These are phyloP conservation scores for honey bee (Apis mellifera) DNA, from an alignment of 1,140 invertebrate species.

Conservation along the genomic window Amel_HAv3.1 CM009939.2:1672001-1672500, in stretches of 20 bases:
- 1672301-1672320: neutral
- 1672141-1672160: constrained; percentile 9
- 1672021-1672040: constrained; percentile 29
- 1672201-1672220: constrained; percentile 8
- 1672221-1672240: neutral
- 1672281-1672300: neutral
- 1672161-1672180: neutral
- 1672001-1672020: neutral
- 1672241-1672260: constrained; percentile 21
- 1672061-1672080: constrained; percentile 16
- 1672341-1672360: neutral
- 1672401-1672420: neutral
- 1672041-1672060: neutral
- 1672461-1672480: neutral
- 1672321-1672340: neutral
- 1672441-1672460: neutral
- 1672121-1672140: constrained; percentile 1
- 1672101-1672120: constrained; percentile 6
- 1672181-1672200: neutral
- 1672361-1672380: neutral
- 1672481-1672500: neutral
- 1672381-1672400: neutral
- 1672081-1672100: constrained; percentile 11
- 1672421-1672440: neutral
- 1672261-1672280: constrained; percentile 7